Percentiles rank a stretch among this genome's conserved stretches.
phyloP scores from a whole-genome alignment of 2,797 vertebrate genomes.

The Acanthurus tractus region DNA sequence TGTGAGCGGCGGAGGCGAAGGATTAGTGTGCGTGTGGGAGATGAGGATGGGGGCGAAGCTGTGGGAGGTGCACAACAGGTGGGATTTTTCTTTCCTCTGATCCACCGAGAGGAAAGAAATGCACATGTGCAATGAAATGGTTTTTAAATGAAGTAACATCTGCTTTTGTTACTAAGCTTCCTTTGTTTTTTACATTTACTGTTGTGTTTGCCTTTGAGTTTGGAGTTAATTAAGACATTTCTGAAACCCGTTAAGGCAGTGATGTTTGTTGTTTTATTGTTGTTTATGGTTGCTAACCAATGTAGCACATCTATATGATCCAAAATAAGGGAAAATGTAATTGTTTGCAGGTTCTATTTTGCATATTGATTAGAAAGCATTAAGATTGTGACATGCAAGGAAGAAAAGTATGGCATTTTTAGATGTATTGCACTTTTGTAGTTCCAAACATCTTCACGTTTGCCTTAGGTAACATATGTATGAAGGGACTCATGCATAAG shows the following conservation, averaged over 20 bases:
- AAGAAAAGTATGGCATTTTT: background rate
- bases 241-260: background rate
- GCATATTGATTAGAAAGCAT: background rate
- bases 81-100: conserved; percentile 22
- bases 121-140: background rate
- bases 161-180: background rate
- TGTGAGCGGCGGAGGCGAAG: conserved; percentile 93
- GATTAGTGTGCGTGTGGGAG: conserved; percentile 95
- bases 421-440: too few relatives aligned
- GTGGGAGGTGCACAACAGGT: conserved; percentile 98
- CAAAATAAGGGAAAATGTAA: background rate
- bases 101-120: background rate
- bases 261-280: background rate
- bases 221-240: background rate
- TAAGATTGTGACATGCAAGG: background rate
- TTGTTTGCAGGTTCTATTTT: background rate
- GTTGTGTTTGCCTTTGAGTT: conserved; percentile 7
- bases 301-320: background rate
- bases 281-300: background rate
- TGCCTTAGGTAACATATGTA: background rate
- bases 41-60: conserved; percentile 93
- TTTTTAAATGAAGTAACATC: background rate
- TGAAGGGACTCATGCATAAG: background rate
- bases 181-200: background rate
- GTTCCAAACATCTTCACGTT: background rate